These are phyloP conservation scores for Drosophila recens DNA, from an alignment of 2,888 invertebrate genomes.

Conservation along the genomic window DNA sequence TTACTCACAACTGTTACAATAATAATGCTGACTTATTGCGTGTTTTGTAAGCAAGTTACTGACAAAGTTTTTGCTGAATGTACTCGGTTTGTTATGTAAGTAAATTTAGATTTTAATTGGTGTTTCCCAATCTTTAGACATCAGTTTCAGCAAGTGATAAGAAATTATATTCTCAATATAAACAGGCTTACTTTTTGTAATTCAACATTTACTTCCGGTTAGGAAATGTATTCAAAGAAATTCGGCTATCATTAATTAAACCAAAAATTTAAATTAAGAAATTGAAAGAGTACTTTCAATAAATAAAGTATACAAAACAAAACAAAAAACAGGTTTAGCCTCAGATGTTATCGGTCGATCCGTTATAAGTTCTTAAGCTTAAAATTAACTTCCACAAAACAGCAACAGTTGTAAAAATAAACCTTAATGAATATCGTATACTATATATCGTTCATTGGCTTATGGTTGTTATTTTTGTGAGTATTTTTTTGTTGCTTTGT, in stretches of 20 bases:
- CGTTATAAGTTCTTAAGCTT: constrained; percentile 24
- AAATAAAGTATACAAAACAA: constrained; percentile 4
- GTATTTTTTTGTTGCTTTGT: constrained; percentile 15
- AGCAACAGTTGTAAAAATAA: constrained; percentile 66
- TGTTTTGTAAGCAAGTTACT: constrained; percentile 14
- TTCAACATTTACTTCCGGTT: background rate
- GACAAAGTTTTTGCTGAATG: background rate
- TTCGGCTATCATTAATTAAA: background rate
- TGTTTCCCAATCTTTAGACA: constrained; percentile 3
- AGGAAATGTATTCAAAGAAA: background rate
- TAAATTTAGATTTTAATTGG: background rate
- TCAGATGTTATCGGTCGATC: constrained; percentile 22
- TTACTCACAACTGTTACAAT: constrained; percentile 21
- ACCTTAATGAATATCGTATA: constrained; percentile 22
- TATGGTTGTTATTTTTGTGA: background rate
- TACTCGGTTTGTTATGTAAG: background rate
- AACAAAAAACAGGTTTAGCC: constrained; percentile 33
- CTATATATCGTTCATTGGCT: background rate
- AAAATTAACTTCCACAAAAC: constrained; percentile 12
- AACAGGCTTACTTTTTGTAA: background rate
- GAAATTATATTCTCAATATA: too few relatives aligned
- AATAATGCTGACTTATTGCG: constrained; percentile 21
- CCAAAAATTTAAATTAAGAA: background rate
- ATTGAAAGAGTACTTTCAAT: constrained; percentile 1
- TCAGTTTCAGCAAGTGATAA: constrained; percentile 3